Percentiles rank a stretch among this genome's conserved stretches.
These are phyloP conservation scores for Cuniculus paca DNA, from an alignment of 2,797 vertebrate species.

Conservation along the genomic window DNA sequence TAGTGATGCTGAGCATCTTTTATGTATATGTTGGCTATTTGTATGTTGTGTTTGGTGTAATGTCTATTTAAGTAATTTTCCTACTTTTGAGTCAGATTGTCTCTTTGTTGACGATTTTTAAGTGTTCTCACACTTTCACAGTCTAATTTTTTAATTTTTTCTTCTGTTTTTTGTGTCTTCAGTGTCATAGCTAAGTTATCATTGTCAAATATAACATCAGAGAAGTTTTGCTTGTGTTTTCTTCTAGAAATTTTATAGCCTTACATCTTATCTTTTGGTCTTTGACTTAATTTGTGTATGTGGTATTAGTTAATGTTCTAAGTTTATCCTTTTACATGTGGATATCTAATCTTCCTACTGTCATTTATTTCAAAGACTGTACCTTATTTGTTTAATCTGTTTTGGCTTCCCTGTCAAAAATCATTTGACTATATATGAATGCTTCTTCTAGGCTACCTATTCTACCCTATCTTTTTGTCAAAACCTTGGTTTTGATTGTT, in stretches of 20 bases:
- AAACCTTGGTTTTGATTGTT: neutral
- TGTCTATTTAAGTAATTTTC: neutral
- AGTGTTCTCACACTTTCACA: neutral
- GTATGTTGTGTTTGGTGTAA: neutral
- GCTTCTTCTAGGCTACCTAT: neutral
- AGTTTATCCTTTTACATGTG: neutral
- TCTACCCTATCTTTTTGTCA: neutral
- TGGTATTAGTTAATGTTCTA: neutral
- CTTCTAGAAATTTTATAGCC: neutral
- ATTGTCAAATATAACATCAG: neutral
- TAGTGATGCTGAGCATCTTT: neutral
- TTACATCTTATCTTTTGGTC: neutral
- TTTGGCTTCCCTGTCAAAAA: neutral
- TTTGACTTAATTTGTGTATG: neutral
- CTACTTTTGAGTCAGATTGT: neutral
- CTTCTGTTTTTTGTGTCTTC: neutral
- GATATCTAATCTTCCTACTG: neutral
- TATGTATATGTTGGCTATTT: neutral
- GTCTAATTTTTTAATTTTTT: neutral
- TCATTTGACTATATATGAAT: neutral
- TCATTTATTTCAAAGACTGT: neutral
- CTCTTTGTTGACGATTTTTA: neutral
- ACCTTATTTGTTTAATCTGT: neutral
- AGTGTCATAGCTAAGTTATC: neutral
- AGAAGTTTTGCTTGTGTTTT: neutral